Evolutionary conservation across 2,888 invertebrate species (phyloP), one percentile per base, ranked within the genome.

Genomic region (Teleogryllus oceanicus): DNA sequence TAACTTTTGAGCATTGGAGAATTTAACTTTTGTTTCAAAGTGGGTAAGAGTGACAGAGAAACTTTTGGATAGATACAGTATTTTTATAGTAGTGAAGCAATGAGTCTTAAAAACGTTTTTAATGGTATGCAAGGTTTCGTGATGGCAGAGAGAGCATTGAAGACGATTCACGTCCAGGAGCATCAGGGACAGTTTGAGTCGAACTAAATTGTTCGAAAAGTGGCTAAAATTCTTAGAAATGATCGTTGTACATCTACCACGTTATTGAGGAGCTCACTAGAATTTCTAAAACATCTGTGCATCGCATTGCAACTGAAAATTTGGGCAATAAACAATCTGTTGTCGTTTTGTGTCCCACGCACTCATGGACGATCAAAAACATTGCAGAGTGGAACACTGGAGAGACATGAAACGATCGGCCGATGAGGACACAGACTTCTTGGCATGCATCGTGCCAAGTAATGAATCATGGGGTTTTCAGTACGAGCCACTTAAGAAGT

Each of bases 401-500:
- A 21, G 21, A 21, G 21, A 21, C 21, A 21, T 21, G 21, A 21
- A 21, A 21, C 21, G 21, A 21, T 21, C 21, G 21, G 21, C 21
- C 21, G 49, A 37, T 21, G n/a, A 16, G 10, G 76, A 76, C 12
- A 21, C 76, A 76, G 37, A 37, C 76, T 76, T 21, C 76, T 2
- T 76, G 76, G 1, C 76, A 13, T 13, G 76, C 37, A 37, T 76
- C n/a, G 5, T 76, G 4, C 20, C 76, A 20, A 2, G 24, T 37
- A 37, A 51, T 13, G 77, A 49, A 49, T 11, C 49, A 49, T 4
- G 49, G 49, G 50, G 77, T 76, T 76, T 76, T 37, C 76, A 76
- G 76, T 77, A 77, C 49, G 77, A 10, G 49, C 76, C 76, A 37
- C 76, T 76, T 20, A 37, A 21, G 37, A 76, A 76, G 76, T 37